Evolutionary conservation across 2,888 invertebrate genomes (phyloP).

Genomic region (Apomyelois bistriatella): DNA sequence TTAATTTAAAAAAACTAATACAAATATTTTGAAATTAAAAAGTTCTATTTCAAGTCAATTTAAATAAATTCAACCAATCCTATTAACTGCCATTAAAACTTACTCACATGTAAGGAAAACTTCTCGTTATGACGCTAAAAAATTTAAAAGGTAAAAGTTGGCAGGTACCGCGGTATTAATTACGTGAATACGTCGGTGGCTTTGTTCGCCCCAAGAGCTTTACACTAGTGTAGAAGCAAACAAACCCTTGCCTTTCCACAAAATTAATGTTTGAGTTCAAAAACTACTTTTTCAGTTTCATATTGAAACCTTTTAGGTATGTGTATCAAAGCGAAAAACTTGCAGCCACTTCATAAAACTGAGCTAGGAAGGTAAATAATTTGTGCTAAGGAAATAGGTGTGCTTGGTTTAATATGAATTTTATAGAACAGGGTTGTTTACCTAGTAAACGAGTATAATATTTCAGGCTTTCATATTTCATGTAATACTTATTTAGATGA

Average conservation of each 20-base stretch:
- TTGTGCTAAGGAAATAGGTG: background rate
- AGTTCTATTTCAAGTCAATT: too few species aligned
- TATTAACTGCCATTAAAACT: too few species aligned
- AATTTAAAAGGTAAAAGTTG: background rate
- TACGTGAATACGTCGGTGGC: background rate
- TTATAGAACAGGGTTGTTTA: background rate
- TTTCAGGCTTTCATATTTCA: too few species aligned
- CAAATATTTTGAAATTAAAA: too few species aligned
- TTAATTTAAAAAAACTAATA: too few species aligned
- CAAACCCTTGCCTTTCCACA: background rate
- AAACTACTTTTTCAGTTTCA: constrained; percentile 9
- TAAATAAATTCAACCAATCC: too few species aligned
- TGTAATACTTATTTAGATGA: too few species aligned
- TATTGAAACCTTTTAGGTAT: constrained; percentile 1
- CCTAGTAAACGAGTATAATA: background rate
- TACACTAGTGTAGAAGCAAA: background rate
- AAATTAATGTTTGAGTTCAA: constrained; percentile 4
- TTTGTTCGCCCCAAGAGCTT: background rate
- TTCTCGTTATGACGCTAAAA: background rate
- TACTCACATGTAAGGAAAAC: too few species aligned
- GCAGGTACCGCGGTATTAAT: background rate
- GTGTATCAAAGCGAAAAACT: background rate
- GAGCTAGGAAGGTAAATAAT: background rate
- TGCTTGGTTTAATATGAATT: background rate
- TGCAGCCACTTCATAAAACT: background rate